Conservation (phyloP, 53 echinoderm and acorn worm genomes). For the Antedon mediterranea region DNA sequence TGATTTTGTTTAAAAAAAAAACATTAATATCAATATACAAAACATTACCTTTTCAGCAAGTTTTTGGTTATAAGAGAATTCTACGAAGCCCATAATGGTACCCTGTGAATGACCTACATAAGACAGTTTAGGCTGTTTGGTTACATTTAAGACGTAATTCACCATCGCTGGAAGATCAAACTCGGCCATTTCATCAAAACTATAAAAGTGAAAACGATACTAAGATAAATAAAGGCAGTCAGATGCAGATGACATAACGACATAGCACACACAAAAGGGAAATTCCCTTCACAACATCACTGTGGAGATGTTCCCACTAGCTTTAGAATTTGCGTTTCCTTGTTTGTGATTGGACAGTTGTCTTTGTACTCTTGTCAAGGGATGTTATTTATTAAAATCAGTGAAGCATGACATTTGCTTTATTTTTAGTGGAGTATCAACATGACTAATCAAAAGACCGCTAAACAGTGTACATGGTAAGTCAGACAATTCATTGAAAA, state of each 20-base stretch:
- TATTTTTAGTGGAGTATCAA: background rate
- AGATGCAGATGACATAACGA: too few species aligned
- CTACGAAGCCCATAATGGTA: constrained; percentile 72
- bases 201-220: constrained; percentile 5
- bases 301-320: background rate
- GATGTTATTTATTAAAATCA: background rate
- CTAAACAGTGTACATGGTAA: background rate
- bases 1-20: too few species aligned
- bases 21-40: too few species aligned
- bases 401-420: background rate
- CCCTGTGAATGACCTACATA: constrained; percentile 95
- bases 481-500: too few species aligned
- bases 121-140: constrained; percentile 45
- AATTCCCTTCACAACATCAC: background rate
- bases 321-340: background rate
- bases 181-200: constrained; percentile 94
- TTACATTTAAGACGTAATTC: constrained; percentile 43
- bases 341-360: background rate
- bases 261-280: background rate
- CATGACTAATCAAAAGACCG: background rate
- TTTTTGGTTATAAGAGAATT: constrained; percentile 48
- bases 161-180: constrained; percentile 82
- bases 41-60: constrained; percentile 36
- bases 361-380: background rate
- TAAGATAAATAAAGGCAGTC: too few species aligned